Percentiles rank a stretch among this genome's conserved stretches.
phyloP scores from a whole-genome alignment of 2,888 invertebrate genomes.

The Cheilosia soror region DNA sequence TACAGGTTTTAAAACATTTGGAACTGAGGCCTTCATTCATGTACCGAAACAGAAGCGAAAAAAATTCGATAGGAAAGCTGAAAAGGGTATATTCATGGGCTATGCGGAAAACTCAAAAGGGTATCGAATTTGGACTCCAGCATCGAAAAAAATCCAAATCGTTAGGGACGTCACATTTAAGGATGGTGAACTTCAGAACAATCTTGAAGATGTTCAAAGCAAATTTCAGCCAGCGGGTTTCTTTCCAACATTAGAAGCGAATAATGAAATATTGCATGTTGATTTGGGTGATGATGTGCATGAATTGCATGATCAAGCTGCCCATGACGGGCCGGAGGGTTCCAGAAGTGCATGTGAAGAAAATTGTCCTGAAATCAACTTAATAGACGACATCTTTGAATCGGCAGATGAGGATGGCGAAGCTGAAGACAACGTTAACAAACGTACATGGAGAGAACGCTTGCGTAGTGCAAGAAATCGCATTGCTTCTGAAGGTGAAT shows the following conservation, averaged over 20 bases:
- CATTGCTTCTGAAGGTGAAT: no score
- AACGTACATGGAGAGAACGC: no score
- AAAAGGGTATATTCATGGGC: slow-evolving; percentile 76
- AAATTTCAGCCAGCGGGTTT: not conserved
- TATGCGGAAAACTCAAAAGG: slow-evolving; percentile 79
- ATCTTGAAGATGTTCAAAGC: not conserved
- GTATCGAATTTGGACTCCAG: slow-evolving; percentile 72
- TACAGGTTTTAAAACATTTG: slow-evolving; percentile 78
- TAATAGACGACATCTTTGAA: not conserved
- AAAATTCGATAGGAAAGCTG: slow-evolving; percentile 78
- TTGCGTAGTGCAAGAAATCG: no score
- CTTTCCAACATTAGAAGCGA: not conserved
- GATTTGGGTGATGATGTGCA: not conserved
- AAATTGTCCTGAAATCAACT: not conserved
- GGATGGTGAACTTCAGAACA: not conserved
- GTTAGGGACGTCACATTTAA: slow-evolving; percentile 54
- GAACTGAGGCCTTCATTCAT: slow-evolving; percentile 78
- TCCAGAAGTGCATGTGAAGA: not conserved
- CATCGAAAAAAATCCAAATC: slow-evolving; percentile 21
- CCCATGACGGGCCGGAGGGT: not conserved
- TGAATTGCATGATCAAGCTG: not conserved
- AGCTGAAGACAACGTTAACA: not conserved
- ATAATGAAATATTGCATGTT: not conserved
- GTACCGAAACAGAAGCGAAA: slow-evolving; percentile 78
- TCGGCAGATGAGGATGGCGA: slow-evolving; percentile 1